Conservation (phyloP, 2,113 vertebrate genomes). For the Guaruba guarouba region DNA sequence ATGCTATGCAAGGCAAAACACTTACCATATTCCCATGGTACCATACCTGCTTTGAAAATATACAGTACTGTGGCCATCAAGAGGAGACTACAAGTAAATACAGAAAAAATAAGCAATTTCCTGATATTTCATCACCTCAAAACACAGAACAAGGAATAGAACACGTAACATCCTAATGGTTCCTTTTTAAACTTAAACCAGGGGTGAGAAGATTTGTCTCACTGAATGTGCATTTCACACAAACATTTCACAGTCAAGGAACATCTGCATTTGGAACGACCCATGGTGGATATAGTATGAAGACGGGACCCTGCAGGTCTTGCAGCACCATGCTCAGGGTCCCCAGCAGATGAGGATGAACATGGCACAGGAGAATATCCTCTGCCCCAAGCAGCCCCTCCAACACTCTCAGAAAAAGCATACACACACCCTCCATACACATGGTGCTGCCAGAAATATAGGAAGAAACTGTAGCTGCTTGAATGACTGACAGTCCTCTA, state of each 20-base stretch:
- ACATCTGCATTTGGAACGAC: neutral
- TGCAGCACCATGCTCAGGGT: fast-evolving
- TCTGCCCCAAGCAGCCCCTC: neutral
- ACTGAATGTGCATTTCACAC: neutral
- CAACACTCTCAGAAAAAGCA: fast-evolving
- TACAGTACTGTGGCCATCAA: slow-evolving; percentile 48
- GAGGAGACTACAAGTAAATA: slow-evolving; percentile 48
- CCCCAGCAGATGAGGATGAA: neutral
- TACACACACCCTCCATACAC: fast-evolving
- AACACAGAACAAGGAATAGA: neutral
- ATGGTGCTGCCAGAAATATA: fast-evolving
- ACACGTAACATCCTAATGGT: neutral
- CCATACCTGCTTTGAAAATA: neutral
- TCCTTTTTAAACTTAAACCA: slow-evolving; percentile 17
- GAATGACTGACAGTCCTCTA: neutral
- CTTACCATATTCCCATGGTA: neutral
- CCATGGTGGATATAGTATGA: neutral
- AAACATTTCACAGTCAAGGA: neutral
- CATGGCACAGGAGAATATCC: fast-evolving
- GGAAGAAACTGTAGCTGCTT: neutral
- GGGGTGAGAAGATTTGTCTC: neutral
- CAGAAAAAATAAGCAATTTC: neutral
- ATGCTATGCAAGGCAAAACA: slow-evolving; percentile 47
- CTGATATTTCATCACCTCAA: neutral
- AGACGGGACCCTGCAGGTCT: neutral